Evolutionary conservation across 2,888 invertebrate genomes (phyloP), one percentile per base, ranked within the genome.

Genomic region (Eupelmus urozonus): DNA sequence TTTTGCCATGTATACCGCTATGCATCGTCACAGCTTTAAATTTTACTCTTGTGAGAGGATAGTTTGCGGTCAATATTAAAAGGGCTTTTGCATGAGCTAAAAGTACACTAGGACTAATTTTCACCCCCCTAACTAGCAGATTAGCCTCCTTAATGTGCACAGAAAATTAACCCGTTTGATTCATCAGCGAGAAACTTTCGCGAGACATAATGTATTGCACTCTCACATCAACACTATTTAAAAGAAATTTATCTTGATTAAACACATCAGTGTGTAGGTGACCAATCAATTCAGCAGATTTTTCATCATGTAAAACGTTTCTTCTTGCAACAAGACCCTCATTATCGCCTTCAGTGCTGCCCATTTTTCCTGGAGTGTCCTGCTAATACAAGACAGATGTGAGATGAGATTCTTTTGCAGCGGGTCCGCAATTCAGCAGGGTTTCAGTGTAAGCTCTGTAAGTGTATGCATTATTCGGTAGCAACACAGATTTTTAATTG

Each of bases 31-130:
- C 60, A 3, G 82, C 69, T 69, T 84, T 84, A 11, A 83, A 76
- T 59, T 83, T 82, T 0, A 81, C 81, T 2, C 79, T n/a, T 9
- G 82, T 81, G 3, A 84, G 63, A 1, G 82, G 82, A 71, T 83
- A 83, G n/a, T 74, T 84, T 1, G 84, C 83, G 4, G 83, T 82
- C n/a, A n/a, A n/a, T n/a, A n/a, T n/a, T n/a, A n/a, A n/a, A n/a
- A 86, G 75, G 4, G 81, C 80, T 76, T 81, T 81, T 2, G 81
- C 76, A 53, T 86, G 85, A 0, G 82, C 82, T 9, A 85, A 18
- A n/a, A 85, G 49, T 5, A 87, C 81, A 3, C 79, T 81, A 0
- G 84, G 85, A 20, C 75, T 83, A 20, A 85, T 81, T 45, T 82
- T 82, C 0, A 79, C 78, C 3, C 82, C 81, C n/a, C 83, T 34